Evolutionary conservation across 2,797 vertebrate species (phyloP).

Genomic region (Chaenodraco wilsoni): DNA sequence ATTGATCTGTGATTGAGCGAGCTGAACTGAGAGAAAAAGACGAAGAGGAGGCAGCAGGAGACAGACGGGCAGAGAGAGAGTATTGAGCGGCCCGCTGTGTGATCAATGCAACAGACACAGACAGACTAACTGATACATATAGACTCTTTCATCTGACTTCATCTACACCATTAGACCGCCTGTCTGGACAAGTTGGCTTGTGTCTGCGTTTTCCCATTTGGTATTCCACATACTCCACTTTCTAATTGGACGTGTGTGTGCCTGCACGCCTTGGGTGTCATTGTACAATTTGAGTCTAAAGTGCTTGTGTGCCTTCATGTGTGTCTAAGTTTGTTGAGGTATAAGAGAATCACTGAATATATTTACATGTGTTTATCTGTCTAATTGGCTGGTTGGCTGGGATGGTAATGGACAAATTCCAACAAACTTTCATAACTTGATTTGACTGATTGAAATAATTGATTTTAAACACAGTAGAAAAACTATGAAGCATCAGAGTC

Average conservation of each 20-base stretch:
- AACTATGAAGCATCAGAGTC: neutral
- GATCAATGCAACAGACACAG: conserved; percentile 66
- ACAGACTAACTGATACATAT: conserved; percentile 65
- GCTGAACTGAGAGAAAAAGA: conserved; percentile 35
- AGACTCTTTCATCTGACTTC: conserved; percentile 66
- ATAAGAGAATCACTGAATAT: conserved; percentile 22
- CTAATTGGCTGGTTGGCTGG: conserved; percentile 25
- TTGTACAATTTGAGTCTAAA: conserved; percentile 31
- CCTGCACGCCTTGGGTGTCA: conserved; percentile 22
- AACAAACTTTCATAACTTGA: conserved; percentile 15
- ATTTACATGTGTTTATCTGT: conserved; percentile 39
- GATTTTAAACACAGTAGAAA: conserved; percentile 9
- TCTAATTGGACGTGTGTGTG: conserved; percentile 36
- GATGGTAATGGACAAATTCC: conserved; percentile 18
- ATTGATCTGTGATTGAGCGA: conserved; percentile 52
- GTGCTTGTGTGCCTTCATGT: conserved; percentile 24
- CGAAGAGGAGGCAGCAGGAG: conserved; percentile 33
- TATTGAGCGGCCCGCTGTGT: conserved; percentile 52
- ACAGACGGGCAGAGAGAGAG: conserved; percentile 42
- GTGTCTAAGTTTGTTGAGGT: conserved; percentile 8
- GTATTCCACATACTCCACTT: conserved; percentile 37
- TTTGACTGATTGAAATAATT: conserved; percentile 7
- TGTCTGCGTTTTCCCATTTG: conserved; percentile 38
- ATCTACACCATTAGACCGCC: conserved; percentile 55
- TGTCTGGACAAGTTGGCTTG: conserved; percentile 27